Evolutionary conservation across 2,113 vertebrate genomes (phyloP).

Genomic region (Ammodramus savannarum): DNA sequence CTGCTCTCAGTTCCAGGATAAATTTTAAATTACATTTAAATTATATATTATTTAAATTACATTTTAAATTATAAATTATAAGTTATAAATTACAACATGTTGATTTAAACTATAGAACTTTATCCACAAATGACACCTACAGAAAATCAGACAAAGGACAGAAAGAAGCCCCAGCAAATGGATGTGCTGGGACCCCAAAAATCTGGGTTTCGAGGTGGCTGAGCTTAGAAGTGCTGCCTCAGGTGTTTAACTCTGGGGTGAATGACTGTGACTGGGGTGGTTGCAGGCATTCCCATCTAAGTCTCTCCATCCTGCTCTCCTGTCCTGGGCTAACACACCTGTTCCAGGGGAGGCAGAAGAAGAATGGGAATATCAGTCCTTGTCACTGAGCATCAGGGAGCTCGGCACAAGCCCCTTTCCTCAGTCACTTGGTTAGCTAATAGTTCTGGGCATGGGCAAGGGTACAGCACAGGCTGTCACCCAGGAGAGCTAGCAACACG

Average conservation of each 20-base stretch:
- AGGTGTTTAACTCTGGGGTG: neutral
- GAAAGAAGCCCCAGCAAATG: neutral
- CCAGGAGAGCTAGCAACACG: neutral
- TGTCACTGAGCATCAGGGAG: neutral
- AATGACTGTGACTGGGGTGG: neutral
- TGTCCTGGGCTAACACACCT: neutral
- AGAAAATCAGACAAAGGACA: neutral
- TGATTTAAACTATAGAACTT: neutral
- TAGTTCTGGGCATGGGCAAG: neutral
- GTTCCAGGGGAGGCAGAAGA: neutral
- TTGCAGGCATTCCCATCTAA: neutral
- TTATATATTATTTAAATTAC: no score
- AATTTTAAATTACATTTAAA: neutral
- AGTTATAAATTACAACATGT: neutral
- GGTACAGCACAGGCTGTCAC: neutral
- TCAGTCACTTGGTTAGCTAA: neutral
- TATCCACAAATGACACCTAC: neutral
- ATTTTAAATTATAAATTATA: no score
- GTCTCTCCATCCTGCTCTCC: neutral
- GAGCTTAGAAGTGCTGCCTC: neutral
- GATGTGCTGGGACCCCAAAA: neutral
- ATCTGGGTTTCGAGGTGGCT: neutral
- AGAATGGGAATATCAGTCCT: neutral
- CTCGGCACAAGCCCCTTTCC: neutral
- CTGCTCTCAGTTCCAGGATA: neutral